These are phyloP conservation scores for Eupeodes latifasciatus DNA, from an alignment of 2,888 invertebrate species.

Conservation along the genomic window DNA sequence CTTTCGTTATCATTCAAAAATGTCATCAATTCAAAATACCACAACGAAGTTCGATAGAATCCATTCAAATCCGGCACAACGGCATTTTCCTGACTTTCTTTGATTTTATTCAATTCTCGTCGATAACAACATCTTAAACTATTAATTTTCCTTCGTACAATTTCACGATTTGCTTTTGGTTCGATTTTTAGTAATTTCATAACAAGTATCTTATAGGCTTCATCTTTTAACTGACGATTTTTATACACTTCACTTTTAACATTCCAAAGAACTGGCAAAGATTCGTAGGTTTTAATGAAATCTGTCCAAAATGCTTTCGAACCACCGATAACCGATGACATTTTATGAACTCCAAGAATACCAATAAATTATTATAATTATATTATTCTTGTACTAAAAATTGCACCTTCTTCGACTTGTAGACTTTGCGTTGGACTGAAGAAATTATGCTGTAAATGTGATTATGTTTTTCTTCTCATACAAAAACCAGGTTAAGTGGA, in stretches of 20 bases:
- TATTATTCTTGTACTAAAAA: no score
- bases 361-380: background rate
- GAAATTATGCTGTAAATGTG: background rate
- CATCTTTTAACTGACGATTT: slow-evolving; percentile 55
- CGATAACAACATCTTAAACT: slow-evolving; percentile 65
- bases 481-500: slow-evolving; percentile 5
- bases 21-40: slow-evolving; percentile 64
- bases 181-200: slow-evolving; percentile 58
- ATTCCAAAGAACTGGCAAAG: slow-evolving; percentile 66
- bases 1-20: slow-evolving; percentile 52
- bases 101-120: slow-evolving; percentile 59
- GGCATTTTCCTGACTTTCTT: slow-evolving; percentile 8
- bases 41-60: slow-evolving; percentile 38
- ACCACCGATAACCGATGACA: slow-evolving; percentile 56
- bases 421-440: background rate
- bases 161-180: slow-evolving; percentile 57
- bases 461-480: background rate
- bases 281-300: slow-evolving; percentile 59
- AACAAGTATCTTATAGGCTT: slow-evolving; percentile 53
- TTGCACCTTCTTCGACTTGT: background rate
- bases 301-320: slow-evolving; percentile 58
- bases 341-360: background rate
- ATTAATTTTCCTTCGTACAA: slow-evolving; percentile 67
- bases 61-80: slow-evolving; percentile 11
- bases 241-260: slow-evolving; percentile 56